Conservation (phyloP, 2,888 invertebrate species). For the Scotopteryx bipunctaria region DNA sequence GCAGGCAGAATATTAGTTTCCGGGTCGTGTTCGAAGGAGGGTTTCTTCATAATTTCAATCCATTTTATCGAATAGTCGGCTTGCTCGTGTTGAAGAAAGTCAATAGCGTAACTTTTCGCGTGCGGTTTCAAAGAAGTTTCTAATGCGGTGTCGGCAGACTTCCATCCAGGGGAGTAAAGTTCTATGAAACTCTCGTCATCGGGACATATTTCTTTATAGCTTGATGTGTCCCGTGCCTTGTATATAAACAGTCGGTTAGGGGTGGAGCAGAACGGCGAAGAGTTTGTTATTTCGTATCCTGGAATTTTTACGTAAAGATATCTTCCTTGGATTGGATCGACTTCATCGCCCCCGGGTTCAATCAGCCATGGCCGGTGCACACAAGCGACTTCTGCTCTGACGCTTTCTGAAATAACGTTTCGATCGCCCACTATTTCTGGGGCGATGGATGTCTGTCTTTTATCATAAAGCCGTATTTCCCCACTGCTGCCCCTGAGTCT, state of each 20-base stretch:
- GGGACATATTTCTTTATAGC: constrained; percentile 87
- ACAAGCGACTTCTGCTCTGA: constrained; percentile 83
- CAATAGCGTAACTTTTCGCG: constrained; percentile 88
- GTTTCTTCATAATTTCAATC: constrained; percentile 90
- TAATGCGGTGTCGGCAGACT: constrained; percentile 70
- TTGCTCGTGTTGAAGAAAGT: constrained; percentile 88
- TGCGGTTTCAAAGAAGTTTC: constrained; percentile 80
- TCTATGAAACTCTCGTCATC: constrained; percentile 83
- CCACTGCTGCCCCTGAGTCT: constrained; percentile 88
- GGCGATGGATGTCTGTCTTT: constrained; percentile 71
- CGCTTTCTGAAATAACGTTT: constrained; percentile 79
- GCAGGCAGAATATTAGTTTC: constrained; percentile 79
- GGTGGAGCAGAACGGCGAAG: constrained; percentile 84
- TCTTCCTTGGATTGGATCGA: constrained; percentile 82
- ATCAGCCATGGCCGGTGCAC: constrained; percentile 91
- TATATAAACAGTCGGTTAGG: constrained; percentile 89
- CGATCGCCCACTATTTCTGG: constrained; percentile 77
- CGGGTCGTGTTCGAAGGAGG: constrained; percentile 74
- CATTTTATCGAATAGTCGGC: constrained; percentile 90
- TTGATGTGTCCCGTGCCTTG: constrained; percentile 86
- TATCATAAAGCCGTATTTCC: constrained; percentile 87
- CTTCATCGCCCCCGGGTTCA: constrained; percentile 89
- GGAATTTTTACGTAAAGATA: constrained; percentile 88
- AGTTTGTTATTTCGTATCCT: constrained; percentile 83
- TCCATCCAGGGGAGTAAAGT: constrained; percentile 89